Conservation (phyloP, 1,140 invertebrate species). For the Oncopeltus fasciatus region DNA sequence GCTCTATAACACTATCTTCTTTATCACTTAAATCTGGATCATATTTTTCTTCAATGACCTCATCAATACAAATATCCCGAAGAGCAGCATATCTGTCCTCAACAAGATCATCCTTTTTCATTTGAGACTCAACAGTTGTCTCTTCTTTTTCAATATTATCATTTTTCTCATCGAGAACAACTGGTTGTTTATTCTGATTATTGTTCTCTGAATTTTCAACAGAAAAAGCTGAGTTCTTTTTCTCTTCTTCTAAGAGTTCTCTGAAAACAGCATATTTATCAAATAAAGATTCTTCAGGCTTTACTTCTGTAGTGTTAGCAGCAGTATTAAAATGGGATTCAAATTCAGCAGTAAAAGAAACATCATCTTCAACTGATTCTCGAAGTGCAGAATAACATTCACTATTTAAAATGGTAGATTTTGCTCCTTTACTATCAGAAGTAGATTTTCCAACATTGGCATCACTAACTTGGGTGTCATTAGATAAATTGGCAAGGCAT, state of each 20-base stretch:
- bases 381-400: conserved; percentile 23
- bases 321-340: conserved; percentile 49
- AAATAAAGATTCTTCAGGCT: conserved; percentile 31
- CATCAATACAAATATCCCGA: conserved; percentile 48
- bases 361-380: conserved; percentile 24
- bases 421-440: conserved; percentile 24
- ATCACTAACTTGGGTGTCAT: conserved; percentile 21
- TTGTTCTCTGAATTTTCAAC: not conserved
- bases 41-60: conserved; percentile 29
- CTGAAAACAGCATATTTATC: conserved; percentile 75
- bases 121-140: conserved; percentile 19
- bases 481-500: conserved; percentile 42
- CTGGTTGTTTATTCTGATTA: conserved; percentile 27
- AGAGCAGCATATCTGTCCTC: conserved; percentile 53
- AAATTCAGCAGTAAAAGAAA: conserved; percentile 41
- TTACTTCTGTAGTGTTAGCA: conserved; percentile 23
- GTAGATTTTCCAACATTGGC: not conserved
- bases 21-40: conserved; percentile 23
- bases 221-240: conserved; percentile 22
- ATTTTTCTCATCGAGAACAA: conserved; percentile 19
- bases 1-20: conserved; percentile 22
- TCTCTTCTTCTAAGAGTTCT: conserved; percentile 59
- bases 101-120: conserved; percentile 1
- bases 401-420: conserved; percentile 19
- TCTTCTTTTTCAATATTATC: conserved; percentile 20